Evolutionary conservation across 2,888 invertebrate species (phyloP), one percentile per base, ranked within the genome.

Genomic region (Homarus gammarus): DNA sequence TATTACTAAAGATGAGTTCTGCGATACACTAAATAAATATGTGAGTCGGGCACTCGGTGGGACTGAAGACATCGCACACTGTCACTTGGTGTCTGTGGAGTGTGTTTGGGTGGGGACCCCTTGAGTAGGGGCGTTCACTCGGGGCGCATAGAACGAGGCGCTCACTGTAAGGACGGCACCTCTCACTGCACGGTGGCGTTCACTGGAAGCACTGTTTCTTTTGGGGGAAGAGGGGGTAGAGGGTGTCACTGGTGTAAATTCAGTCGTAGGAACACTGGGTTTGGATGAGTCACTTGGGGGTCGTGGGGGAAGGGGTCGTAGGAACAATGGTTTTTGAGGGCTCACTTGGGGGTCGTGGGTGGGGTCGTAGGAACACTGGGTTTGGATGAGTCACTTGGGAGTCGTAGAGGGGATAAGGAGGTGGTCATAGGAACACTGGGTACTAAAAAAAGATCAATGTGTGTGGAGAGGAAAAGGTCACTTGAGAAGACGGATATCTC

Each of bases 21-120:
- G 31, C n/a, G 70, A 56, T 56, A 31, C 79, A 81, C 73, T 79
- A 82, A 81, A 81, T 87, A 87, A 81, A 82, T 87, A 87, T 72
- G 81, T 73, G 87, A 82, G 87, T 82, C 36, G 44, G n/a, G 27
- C 33, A 61, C 82, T 56, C 87, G 87, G 87, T 87, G 87, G 87
- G 87, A 73, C 38, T 51, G n/a, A 73, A 86, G 70, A 49, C 51
- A 31, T 15, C 33, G 79, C 33, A 79, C 18, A 73, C 73, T 73
- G 73, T 78, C 78, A 78, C 22, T 77, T 22, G 38, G 22, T 36
- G 79, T 36, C 31, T 56, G 56, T 22, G 49, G 31, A n/a, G 78
- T 33, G n/a, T 77, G 36, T 73, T 73, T 33, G 6, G 27, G 12
- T 73, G 22, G 10, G 61, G 27, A 36, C n/a, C 40, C 49, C n/a